phyloP scores from a whole-genome alignment of 2,797 vertebrate species.

The Lutra lutra region DNA sequence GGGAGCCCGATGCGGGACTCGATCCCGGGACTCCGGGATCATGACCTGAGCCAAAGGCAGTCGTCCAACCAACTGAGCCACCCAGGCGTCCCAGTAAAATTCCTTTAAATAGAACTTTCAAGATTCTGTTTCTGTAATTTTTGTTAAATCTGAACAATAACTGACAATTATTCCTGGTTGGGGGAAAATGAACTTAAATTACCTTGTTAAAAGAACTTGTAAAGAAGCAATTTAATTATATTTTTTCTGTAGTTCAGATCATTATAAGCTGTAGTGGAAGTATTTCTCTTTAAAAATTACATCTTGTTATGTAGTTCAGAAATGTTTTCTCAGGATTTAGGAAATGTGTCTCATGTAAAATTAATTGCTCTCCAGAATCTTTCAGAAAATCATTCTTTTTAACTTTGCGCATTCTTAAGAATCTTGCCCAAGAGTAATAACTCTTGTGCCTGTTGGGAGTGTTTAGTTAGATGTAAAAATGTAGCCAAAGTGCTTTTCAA shows the following conservation, averaged over 20 bases:
- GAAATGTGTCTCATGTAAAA: constrained; percentile 19
- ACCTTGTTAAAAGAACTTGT: constrained; percentile 47
- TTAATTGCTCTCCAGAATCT: constrained; percentile 57
- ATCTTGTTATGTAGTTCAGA: neutral
- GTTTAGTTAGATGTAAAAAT: constrained; percentile 53
- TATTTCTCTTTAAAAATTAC: constrained; percentile 42
- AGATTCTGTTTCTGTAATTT: neutral
- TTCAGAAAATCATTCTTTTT: constrained; percentile 52
- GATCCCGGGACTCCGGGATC: too few species aligned
- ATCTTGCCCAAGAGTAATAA: neutral
- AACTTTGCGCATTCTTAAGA: constrained; percentile 52
- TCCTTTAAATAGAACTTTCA: constrained; percentile 28
- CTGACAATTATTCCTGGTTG: constrained; percentile 47
- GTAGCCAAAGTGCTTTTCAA: constrained; percentile 31
- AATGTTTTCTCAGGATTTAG: constrained; percentile 8
- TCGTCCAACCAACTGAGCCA: too few species aligned
- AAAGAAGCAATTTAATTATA: constrained; percentile 56
- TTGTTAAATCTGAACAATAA: constrained; percentile 50
- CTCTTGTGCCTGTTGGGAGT: neutral
- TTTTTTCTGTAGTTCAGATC: constrained; percentile 48
- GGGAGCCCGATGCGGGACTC: too few species aligned
- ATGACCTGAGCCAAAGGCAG: too few species aligned
- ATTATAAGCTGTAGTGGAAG: constrained; percentile 38
- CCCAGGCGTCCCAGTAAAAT: too few species aligned
- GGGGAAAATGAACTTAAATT: constrained; percentile 58